Percentiles rank a stretch among this genome's conserved stretches.
Evolutionary conservation across 2,797 vertebrate genomes (phyloP).

Genomic region (Crax fasciolata): DNA sequence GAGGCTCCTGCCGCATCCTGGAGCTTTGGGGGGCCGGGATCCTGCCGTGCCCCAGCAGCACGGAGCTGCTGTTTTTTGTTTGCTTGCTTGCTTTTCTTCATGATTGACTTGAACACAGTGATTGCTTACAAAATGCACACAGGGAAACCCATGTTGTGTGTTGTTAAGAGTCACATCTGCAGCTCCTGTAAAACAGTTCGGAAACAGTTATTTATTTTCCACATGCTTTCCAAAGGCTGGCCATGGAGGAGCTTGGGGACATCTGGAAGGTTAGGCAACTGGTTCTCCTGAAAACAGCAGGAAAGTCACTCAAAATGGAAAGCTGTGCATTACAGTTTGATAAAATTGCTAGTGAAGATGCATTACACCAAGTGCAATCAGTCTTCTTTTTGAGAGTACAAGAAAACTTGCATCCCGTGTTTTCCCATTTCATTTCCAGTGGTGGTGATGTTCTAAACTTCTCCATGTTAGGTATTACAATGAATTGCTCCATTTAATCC

Average conservation of each 20-base stretch:
- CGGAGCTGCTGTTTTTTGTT: neutral
- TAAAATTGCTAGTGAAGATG: neutral
- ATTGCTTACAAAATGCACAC: neutral
- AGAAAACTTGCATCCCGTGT: neutral
- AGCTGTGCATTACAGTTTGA: neutral
- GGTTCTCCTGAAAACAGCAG: neutral
- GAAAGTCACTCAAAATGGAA: neutral
- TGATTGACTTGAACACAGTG: neutral
- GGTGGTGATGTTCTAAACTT: neutral
- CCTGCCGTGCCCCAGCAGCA: neutral
- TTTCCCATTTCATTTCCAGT: neutral
- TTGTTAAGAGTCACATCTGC: neutral
- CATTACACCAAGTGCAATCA: fast-evolving
- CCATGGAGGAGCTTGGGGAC: constrained; percentile 19
- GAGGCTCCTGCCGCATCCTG: neutral
- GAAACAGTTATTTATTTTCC: neutral
- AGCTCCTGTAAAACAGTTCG: neutral
- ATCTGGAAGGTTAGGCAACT: constrained; percentile 13
- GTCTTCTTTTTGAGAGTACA: neutral
- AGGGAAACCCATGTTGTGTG: neutral
- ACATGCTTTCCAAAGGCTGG: neutral
- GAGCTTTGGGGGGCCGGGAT: neutral
- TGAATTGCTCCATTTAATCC: neutral
- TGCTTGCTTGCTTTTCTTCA: neutral
- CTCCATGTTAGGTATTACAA: neutral